phyloP scores from a whole-genome alignment of 2,113 vertebrate genomes.

The Rutilus rutilus region DNA sequence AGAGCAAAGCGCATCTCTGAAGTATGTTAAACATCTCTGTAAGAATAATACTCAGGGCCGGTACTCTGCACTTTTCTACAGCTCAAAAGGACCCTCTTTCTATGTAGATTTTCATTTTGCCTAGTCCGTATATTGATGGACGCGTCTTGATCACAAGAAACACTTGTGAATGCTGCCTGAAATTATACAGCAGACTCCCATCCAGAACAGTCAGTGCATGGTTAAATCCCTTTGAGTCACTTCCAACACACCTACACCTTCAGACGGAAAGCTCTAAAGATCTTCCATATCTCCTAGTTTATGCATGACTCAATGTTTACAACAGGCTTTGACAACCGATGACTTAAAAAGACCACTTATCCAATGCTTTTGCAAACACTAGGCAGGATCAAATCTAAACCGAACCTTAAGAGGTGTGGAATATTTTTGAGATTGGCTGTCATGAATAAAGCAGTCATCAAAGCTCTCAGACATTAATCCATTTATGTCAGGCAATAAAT shows the following conservation, averaged over 20 bases:
- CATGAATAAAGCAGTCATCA: background rate
- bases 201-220: background rate
- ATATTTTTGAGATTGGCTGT: constrained; percentile 16
- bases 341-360: constrained; percentile 17
- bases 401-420: background rate
- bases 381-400: constrained; percentile 13
- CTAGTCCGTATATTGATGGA: too few relatives aligned
- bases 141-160: background rate
- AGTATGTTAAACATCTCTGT: constrained; percentile 15
- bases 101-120: too few relatives aligned
- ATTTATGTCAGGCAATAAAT: constrained; percentile 9
- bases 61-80: background rate
- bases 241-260: constrained; percentile 33
- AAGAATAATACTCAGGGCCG: background rate
- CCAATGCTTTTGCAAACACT: constrained; percentile 11
- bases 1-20: constrained; percentile 19
- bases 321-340: constrained; percentile 13
- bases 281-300: constrained; percentile 6
- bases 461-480: background rate
- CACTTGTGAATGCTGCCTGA: background rate
- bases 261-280: constrained; percentile 20
- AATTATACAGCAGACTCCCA: background rate
- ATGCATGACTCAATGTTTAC: constrained; percentile 33
- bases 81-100: background rate
- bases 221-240: constrained; percentile 11